phyloP scores from a whole-genome alignment of 1,140 invertebrate species.

The Philotrypesis tridentata region DNA sequence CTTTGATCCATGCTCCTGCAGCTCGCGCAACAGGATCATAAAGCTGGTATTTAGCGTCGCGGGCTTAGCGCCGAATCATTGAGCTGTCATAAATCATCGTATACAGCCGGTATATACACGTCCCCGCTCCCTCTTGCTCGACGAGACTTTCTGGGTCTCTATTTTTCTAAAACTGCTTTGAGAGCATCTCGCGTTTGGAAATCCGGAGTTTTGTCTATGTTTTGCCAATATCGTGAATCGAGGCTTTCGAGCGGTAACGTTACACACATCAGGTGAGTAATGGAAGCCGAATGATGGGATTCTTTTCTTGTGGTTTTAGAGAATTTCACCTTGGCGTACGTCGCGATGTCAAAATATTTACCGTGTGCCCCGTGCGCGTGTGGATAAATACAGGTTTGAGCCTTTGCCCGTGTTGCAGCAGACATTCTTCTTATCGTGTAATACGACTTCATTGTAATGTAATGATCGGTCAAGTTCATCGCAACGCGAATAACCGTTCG shows the following conservation, averaged over 20 bases:
- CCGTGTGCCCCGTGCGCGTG: too few relatives aligned
- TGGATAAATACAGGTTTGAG: too few relatives aligned
- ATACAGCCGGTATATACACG: neutral
- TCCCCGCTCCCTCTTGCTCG: neutral
- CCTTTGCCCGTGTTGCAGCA: too few relatives aligned
- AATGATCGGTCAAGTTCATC: too few relatives aligned
- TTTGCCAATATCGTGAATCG: neutral
- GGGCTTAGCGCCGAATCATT: slow-evolving; percentile 38
- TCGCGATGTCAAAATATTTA: neutral
- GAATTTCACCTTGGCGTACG: neutral
- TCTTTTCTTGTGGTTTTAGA: neutral
- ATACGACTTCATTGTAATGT: too few relatives aligned
- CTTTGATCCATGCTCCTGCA: neutral
- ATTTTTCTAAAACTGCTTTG: neutral
- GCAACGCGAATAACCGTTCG: too few relatives aligned
- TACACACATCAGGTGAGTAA: neutral
- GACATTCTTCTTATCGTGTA: too few relatives aligned
- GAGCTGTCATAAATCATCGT: slow-evolving; percentile 30
- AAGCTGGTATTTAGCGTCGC: slow-evolving; percentile 29
- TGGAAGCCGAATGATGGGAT: neutral
- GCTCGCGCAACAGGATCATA: slow-evolving; percentile 32
- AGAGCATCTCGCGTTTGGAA: neutral
- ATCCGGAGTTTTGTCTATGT: neutral
- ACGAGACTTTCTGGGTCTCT: neutral
- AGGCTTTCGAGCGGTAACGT: neutral